Evolutionary conservation across 2,888 invertebrate species (phyloP), one percentile per base, ranked within the genome.

Genomic region (Rambutsinella grinnellia): DNA sequence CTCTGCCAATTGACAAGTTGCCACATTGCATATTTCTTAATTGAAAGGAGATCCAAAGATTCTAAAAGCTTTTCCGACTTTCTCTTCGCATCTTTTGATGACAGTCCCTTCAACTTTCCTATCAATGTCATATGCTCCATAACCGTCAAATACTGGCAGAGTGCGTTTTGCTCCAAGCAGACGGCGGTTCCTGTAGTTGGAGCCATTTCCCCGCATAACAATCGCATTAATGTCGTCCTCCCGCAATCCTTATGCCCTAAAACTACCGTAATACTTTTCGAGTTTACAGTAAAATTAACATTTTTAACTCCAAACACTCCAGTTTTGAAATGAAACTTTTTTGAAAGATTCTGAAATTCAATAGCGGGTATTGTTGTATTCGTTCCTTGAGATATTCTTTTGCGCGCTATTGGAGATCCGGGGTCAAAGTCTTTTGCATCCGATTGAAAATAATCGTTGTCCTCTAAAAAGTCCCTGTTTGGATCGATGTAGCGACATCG

Each of bases 191-290:
- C 78, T 0, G 60, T 51, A 13, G 57, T 62, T 0, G 78, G 78
- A 10, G 66, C 58, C 19, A 67, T 70, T 3, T 75, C 75, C 24
- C 78, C 78, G 36, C 78, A 78, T 10, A 78, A 51, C n/a, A 78
- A 51, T 28, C 78, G 49, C 24, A 78, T 27, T 19, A 78, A 54
- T 1, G 78, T 78, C 3, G 65, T 70, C 24, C 70, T 69, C 21
- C 78, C 78, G 6, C 68, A 61, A 19, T 66, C 74, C 2, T 26
- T 54, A 21, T 78, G 75, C 10, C 78, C 78, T 5, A 78, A 61
- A 27, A 78, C 46, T 2, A 75, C 78, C 1, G 74, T 78, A 5
- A 58, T 60, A 15, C 51, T 23, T 49, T 44, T 36, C 28, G 21
- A 17, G n/a, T 54, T 57, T 8, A 69, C 75, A 0, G 17, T 65